Base-by-base conservation (phyloP, 2,113 vertebrate species). In the Callocephalon fimbriatum region DNA sequence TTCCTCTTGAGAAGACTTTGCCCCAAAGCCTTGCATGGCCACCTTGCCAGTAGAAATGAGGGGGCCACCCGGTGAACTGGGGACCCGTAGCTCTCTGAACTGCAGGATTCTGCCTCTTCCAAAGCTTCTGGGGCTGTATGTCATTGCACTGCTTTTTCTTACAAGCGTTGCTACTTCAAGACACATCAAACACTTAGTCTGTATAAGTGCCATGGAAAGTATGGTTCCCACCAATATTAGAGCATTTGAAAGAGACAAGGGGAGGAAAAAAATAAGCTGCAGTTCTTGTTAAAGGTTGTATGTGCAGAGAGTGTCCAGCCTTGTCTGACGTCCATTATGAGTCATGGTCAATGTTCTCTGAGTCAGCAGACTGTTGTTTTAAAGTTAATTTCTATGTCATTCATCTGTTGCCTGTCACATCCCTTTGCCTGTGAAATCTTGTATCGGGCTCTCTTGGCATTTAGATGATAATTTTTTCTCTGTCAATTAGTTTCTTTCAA, bases 351-450 rank as follows among this genome's bases (percentile, higher is more conserved):
- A 84, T 88, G 51, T 59, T 90, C 59, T 96, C 75, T 93, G 86
- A 94, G 38, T 92, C 90, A 95, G 71, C 68, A 90, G 84, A 40
- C 40, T 73, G 37, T 77, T 90, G 58, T 74, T 94, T 83, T 72
- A 86, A 84, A 94, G 42, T 93, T 88, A 35, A 63, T 90, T 95
- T 88, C 51, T 68, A 32, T 94, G 76, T 79, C 81, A 70, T 88
- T 86, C 53, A 73, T 68, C 70, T 81, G 62, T 77, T 88, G 29
- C 63, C 68, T 89, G 83, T 80, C 83, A 90, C 38, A 73, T 37
- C n/a, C 45, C 62, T 86, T 89, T 4, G 4, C 10, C 29, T 91
- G n/a, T 91, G 84, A 90, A 93, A 70, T 73, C 77, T 76, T 88
- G 21, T 15, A 63, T 12, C 54, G 12, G 58, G 31, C 56, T 95